Evolutionary conservation across 1,140 invertebrate species (phyloP).

Genomic region (Theocolax elegans): DNA sequence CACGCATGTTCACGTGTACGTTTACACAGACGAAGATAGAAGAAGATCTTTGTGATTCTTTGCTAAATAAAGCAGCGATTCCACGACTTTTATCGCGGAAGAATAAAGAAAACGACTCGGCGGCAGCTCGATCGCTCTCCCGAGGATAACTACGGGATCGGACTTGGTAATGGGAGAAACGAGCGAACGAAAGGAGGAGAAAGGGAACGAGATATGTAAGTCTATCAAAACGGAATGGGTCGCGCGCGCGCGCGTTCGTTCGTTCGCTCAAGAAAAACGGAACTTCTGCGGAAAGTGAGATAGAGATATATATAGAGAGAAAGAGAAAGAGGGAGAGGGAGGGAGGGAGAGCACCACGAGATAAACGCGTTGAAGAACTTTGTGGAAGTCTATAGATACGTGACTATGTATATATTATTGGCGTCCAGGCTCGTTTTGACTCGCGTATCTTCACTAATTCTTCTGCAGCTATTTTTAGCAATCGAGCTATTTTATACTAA

Average conservation of each 20-base stretch:
- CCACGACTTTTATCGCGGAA: conserved; percentile 1
- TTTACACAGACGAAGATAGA: not conserved
- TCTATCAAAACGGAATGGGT: not conserved
- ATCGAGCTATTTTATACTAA: too few species aligned
- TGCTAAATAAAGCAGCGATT: conserved; percentile 38
- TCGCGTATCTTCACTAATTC: too few species aligned
- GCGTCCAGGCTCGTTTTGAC: too few species aligned
- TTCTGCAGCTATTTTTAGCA: too few species aligned
- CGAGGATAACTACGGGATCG: conserved; percentile 29
- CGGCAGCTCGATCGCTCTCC: conserved; percentile 10
- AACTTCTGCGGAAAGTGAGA: not conserved
- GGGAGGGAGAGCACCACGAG: not conserved
- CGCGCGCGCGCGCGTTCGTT: not conserved
- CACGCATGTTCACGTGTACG: not conserved
- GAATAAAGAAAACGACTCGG: conserved; percentile 20
- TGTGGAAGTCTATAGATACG: not conserved
- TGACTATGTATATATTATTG: not conserved
- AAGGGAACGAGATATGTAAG: conserved; percentile 6
- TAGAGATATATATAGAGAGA: too few species aligned
- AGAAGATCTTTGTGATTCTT: conserved; percentile 36
- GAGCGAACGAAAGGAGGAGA: not conserved
- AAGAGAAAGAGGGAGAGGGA: too few species aligned
- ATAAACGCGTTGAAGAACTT: not conserved
- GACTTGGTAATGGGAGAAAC: conserved; percentile 38
- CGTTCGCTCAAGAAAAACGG: not conserved